Evolutionary conservation across 2,113 vertebrate genomes (phyloP).

Genomic region (Elanus axillaris): DNA sequence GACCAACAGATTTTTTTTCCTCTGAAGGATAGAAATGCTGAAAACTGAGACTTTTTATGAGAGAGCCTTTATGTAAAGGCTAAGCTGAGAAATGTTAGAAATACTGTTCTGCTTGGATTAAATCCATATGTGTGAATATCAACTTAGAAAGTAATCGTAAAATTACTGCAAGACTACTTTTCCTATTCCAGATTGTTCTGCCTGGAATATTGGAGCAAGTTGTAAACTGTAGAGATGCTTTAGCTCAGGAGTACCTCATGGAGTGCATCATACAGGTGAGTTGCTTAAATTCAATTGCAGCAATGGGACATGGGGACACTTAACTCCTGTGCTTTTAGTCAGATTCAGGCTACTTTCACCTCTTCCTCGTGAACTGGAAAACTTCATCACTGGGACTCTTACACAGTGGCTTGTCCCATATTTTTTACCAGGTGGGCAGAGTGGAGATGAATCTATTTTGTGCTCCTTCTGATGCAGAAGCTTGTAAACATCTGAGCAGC

Average conservation of each 20-base stretch:
- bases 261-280: constrained; percentile 98
- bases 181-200: constrained; percentile 83
- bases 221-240: constrained; percentile 95
- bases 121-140: background rate
- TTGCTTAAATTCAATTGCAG: background rate
- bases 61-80: background rate
- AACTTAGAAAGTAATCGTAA: background rate
- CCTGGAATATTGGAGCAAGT: constrained; percentile 95
- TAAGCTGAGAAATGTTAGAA: background rate
- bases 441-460: background rate
- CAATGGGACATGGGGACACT: background rate
- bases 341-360: background rate
- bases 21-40: background rate
- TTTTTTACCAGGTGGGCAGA: background rate
- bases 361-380: background rate
- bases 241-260: constrained; percentile 99
- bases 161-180: background rate
- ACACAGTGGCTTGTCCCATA: background rate
- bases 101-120: background rate
- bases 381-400: background rate
- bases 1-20: background rate
- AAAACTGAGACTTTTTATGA: background rate
- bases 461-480: background rate
- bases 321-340: background rate
- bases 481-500: background rate